These are phyloP conservation scores for Schizothorax lantsangensis DNA, from an alignment of 2,797 vertebrate genomes.

Conservation along the genomic window DNA sequence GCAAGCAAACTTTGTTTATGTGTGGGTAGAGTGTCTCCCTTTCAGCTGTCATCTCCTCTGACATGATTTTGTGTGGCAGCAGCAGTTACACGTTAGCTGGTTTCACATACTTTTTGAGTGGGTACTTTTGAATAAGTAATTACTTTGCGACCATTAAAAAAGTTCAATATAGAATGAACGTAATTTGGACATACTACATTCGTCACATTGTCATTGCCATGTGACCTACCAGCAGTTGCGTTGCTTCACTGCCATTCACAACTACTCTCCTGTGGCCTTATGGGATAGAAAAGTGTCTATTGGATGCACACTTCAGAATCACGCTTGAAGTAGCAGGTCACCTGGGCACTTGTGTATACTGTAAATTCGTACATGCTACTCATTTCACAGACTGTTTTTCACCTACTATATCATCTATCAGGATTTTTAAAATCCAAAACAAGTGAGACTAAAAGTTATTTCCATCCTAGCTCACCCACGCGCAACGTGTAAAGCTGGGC, in stretches of 20 bases:
- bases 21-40: too few relatives aligned
- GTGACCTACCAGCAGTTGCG: neutral
- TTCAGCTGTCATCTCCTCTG: too few relatives aligned
- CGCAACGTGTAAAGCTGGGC: neutral
- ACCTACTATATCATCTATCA: neutral
- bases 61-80: too few relatives aligned
- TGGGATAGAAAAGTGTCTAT: neutral
- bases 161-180: neutral
- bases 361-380: neutral
- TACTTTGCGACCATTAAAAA: neutral
- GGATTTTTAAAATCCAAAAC: neutral
- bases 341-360: neutral
- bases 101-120: too few relatives aligned
- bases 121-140: neutral
- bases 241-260: neutral
- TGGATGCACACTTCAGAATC: neutral
- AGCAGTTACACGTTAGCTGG: too few relatives aligned
- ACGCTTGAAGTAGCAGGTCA: too few relatives aligned
- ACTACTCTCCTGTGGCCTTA: neutral
- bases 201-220: neutral
- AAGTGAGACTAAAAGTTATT: neutral
- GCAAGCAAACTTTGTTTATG: too few relatives aligned
- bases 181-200: neutral
- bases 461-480: neutral
- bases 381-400: neutral